Conservation (phyloP, 2,888 invertebrate genomes). For the Empis stercorea region DNA sequence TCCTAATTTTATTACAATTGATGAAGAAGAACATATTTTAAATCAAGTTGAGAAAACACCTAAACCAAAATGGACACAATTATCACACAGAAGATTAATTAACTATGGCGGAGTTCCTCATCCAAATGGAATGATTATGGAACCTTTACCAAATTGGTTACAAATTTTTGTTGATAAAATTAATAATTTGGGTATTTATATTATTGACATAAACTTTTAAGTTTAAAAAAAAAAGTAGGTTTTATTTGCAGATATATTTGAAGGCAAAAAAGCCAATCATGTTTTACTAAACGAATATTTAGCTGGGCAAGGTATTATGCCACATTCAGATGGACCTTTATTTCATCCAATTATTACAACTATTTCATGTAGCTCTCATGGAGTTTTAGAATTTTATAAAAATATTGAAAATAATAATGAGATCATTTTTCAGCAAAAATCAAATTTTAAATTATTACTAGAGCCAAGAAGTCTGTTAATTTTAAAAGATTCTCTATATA, state of each 20-base stretch:
- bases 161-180: conserved; percentile 57
- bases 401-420: conserved; percentile 1
- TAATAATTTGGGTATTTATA: conserved; percentile 41
- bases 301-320: conserved; percentile 91
- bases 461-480: conserved; percentile 82
- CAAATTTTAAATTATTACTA: conserved; percentile 62
- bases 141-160: conserved; percentile 79
- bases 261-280: conserved; percentile 71
- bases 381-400: conserved; percentile 68
- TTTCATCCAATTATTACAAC: conserved; percentile 90
- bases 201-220: not conserved
- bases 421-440: conserved; percentile 15
- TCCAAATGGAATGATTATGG: conserved; percentile 84
- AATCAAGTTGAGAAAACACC: conserved; percentile 66
- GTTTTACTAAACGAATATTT: conserved; percentile 89
- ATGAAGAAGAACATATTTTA: conserved; percentile 59
- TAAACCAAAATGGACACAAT: conserved; percentile 90
- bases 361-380: conserved; percentile 81
- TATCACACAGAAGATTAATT: conserved; percentile 82
- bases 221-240: not conserved
- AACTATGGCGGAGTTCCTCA: conserved; percentile 97
- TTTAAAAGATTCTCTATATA: conserved; percentile 70
- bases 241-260: conserved; percentile 37
- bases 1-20: conserved; percentile 68
- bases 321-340: conserved; percentile 90